These are phyloP conservation scores for Diarsia rubi DNA, from an alignment of 2,888 invertebrate species.

Conservation along the genomic window DNA sequence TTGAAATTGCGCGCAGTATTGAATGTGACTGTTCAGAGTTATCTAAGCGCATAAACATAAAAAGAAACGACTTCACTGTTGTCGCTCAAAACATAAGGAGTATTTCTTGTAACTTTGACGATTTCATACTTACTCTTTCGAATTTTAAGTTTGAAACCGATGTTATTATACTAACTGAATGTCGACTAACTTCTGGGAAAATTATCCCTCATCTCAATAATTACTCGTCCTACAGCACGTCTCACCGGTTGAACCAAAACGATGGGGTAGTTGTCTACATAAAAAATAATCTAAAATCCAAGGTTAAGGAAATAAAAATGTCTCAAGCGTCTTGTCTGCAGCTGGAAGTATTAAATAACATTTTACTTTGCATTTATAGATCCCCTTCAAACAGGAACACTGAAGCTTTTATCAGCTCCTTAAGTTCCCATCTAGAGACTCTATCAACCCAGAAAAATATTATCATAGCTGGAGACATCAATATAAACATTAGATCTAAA, in stretches of 20 bases:
- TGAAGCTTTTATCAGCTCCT: background rate
- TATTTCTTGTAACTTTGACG: slow-evolving; percentile 3
- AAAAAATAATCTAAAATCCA: background rate
- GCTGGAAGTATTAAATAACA: background rate
- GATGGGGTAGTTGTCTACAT: background rate
- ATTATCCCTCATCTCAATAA: background rate
- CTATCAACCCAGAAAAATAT: background rate
- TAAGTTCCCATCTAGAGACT: background rate
- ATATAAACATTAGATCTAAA: too few species aligned
- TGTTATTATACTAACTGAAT: background rate
- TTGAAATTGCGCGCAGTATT: background rate
- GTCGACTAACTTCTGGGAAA: background rate
- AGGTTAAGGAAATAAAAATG: background rate
- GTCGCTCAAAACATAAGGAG: slow-evolving; percentile 13
- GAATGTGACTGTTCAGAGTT: background rate
- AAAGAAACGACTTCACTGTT: slow-evolving; percentile 9
- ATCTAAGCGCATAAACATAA: background rate
- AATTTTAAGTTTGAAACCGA: background rate
- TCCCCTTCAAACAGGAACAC: background rate
- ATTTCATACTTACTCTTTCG: background rate
- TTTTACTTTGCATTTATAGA: background rate
- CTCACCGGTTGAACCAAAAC: background rate
- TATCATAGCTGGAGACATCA: background rate
- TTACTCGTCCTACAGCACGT: background rate
- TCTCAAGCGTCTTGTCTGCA: background rate